Base-by-base conservation (phyloP, 2,797 vertebrate species). In the Urocyon cinereoargenteus region DNA sequence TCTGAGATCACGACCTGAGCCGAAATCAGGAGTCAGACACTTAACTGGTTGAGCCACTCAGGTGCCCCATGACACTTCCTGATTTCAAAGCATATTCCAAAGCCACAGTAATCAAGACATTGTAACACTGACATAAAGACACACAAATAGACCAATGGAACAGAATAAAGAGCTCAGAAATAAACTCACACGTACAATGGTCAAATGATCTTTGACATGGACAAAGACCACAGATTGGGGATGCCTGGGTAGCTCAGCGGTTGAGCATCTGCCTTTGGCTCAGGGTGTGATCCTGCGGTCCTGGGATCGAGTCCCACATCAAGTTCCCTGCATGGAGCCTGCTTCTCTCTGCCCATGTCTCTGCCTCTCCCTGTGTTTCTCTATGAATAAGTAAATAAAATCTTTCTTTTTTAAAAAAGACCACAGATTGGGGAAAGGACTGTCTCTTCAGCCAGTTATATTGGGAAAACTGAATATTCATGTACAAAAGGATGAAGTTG, bases 61-160 rank as follows among this genome's bases (percentile, higher is more conserved):
- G 18, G n/a, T 9, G 8, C 66, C n/a, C n/a, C n/a, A 68, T 64
- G 62, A 81, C 1, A 24, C 15, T 84, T 90, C n/a, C 83, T 84
- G 24, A 61, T 97, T 92, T 88, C 55, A 70, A 79, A 88, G n/a
- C 26, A n/a, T 82, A 31, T 87, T 85, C 22, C 6, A 64, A 61
- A 96, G 36, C 18, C n/a, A 62, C 1, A n/a, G 40, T 73, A 68
- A 53, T 73, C 36, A 72, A 86, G 90, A 36, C 21, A 94, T 10
- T 62, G 7, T 90, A 59, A 13, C 9, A 34, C 34, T 82, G 88
- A 55, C 34, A 59, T 55, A 64, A 96, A 70, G 79, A 94, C 51
- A 55, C 70, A 84, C 26, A 53, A 19, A 45, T 34, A 49, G 49
- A 53, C 19, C 28, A 90, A 2, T 62, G 16, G 70, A 49, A 40